phyloP scores from a whole-genome alignment of 2,888 invertebrate species.

The Troilus luridus region DNA sequence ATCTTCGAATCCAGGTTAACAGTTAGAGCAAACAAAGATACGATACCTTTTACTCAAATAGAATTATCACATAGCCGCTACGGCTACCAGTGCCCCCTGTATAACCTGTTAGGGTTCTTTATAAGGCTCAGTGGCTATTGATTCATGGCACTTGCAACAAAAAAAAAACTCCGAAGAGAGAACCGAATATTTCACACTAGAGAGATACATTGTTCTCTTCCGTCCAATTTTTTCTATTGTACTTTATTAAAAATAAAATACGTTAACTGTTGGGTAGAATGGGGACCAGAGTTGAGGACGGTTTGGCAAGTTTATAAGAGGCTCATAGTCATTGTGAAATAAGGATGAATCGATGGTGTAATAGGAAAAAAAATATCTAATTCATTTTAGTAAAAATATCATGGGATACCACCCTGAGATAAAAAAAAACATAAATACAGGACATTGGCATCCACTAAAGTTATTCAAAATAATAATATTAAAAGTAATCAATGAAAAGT shows the following conservation, averaged over 20 bases:
- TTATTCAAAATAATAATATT: too few relatives aligned
- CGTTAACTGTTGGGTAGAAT: neutral
- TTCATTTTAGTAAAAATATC: too few relatives aligned
- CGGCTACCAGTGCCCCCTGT: neutral
- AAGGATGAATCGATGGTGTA: neutral
- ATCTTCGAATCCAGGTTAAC: neutral
- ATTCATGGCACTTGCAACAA: neutral
- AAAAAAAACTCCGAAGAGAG: neutral
- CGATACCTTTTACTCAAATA: neutral
- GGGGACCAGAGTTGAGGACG: neutral
- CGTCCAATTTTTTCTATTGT: neutral
- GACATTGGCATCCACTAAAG: too few relatives aligned
- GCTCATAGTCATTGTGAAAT: neutral
- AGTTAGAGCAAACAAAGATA: neutral
- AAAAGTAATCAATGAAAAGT: too few relatives aligned
- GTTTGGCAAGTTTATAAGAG: neutral
- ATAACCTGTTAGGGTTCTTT: neutral
- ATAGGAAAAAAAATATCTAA: too few relatives aligned
- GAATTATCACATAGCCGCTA: neutral
- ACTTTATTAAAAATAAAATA: constrained; percentile 7
- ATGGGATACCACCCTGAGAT: too few relatives aligned
- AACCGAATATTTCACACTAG: neutral
- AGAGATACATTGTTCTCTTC: neutral
- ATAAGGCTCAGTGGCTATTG: neutral
- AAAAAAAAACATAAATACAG: too few relatives aligned